These are phyloP conservation scores for Hedychridium roseum DNA, from an alignment of 2,888 invertebrate species.

Conservation along the genomic window DNA sequence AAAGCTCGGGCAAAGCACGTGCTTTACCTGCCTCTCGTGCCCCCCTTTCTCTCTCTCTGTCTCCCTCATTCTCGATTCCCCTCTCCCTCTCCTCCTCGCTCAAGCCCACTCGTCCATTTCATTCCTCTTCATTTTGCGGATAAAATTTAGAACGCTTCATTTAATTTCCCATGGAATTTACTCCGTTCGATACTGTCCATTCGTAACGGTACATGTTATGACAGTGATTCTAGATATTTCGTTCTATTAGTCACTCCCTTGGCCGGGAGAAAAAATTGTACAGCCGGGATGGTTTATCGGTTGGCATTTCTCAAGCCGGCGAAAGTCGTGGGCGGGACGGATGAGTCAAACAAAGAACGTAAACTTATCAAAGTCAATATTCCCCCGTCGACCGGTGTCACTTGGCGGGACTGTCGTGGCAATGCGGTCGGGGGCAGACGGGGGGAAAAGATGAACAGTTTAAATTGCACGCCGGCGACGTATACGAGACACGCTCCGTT, in stretches of 20 bases:
- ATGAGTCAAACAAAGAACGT: slow-evolving; percentile 7
- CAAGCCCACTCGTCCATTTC: slow-evolving; percentile 4
- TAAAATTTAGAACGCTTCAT: slow-evolving; percentile 7
- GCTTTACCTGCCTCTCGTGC: too few species aligned
- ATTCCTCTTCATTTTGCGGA: neutral
- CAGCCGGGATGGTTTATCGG: slow-evolving; percentile 1
- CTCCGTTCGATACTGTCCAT: neutral
- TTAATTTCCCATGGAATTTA: too few species aligned
- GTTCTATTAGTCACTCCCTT: too few species aligned
- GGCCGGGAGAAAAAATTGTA: neutral
- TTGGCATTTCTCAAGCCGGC: slow-evolving; percentile 7
- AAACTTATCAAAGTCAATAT: slow-evolving; percentile 10
- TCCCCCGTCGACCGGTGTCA: slow-evolving; percentile 13
- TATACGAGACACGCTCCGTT: too few species aligned
- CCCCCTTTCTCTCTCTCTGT: neutral
- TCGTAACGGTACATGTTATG: too few species aligned
- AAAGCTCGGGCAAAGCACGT: slow-evolving; percentile 17
- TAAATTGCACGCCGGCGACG: too few species aligned
- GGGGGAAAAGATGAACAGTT: too few species aligned
- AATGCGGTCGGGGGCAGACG: too few species aligned
- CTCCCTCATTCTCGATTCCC: neutral
- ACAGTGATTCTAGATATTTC: too few species aligned
- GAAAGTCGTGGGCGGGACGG: neutral
- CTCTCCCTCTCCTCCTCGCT: neutral
- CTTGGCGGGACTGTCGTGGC: too few species aligned